Percentiles rank a stretch among this genome's conserved stretches.
Conservation (phyloP, 2,797 vertebrate species). For the Schizothorax lantsangensis region DNA sequence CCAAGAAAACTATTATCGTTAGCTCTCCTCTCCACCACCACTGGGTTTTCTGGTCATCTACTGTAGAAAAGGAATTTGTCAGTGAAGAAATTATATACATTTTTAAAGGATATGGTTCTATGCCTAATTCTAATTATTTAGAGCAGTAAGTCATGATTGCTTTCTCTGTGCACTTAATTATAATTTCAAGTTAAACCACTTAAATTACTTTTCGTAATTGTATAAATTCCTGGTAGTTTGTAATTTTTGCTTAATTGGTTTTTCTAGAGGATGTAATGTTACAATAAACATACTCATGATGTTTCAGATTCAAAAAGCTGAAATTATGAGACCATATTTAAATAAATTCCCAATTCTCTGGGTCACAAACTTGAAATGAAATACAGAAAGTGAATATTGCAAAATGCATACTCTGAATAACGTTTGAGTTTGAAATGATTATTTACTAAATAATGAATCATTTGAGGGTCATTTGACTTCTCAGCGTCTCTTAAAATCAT, state of each 20-base stretch:
- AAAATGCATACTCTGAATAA: not conserved
- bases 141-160: not conserved
- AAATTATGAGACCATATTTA: not conserved
- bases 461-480: not conserved
- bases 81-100: not conserved
- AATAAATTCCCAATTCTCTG: not conserved
- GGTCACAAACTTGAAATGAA: not conserved
- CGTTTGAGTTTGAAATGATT: not conserved
- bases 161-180: not conserved
- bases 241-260: not conserved
- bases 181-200: constrained; percentile 9
- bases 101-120: not conserved
- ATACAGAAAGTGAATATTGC: not conserved
- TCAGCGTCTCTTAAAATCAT: not conserved
- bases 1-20: constrained; percentile 24
- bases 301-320: not conserved
- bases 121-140: not conserved
- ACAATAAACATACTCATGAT: not conserved
- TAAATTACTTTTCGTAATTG: not conserved
- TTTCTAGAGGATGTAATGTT: not conserved
- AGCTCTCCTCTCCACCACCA: constrained; percentile 11
- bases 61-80: not conserved
- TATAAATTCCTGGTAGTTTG: not conserved
- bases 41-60: not conserved
- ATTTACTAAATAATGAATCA: not conserved